Evolutionary conservation across 2,888 invertebrate genomes (phyloP).

Genomic region (Athalia circularis): DNA sequence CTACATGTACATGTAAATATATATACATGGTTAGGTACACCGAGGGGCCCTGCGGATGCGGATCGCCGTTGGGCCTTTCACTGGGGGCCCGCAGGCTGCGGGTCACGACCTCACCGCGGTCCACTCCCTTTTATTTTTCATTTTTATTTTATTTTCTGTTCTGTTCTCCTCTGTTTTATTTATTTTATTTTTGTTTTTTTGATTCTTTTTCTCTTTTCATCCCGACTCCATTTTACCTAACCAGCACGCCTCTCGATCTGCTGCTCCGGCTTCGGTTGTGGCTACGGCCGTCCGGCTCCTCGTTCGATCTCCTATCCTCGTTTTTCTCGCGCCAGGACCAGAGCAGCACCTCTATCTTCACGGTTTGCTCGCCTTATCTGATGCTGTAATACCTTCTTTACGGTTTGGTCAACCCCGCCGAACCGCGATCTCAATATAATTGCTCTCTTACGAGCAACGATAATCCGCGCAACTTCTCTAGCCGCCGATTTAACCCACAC

Average conservation of each 20-base stretch:
- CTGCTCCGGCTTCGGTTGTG: conserved; percentile 21
- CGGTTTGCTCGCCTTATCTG: conserved; percentile 39
- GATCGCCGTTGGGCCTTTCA: conserved; percentile 73
- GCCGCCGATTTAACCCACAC: background rate
- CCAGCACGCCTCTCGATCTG: conserved; percentile 50
- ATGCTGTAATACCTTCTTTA: conserved; percentile 45
- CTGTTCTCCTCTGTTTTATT: conserved; percentile 64
- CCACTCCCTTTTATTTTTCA: conserved; percentile 67
- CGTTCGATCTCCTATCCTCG: conserved; percentile 42
- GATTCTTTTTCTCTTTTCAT: conserved; percentile 53
- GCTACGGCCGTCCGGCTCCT: conserved; percentile 21
- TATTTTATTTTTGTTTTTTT: conserved; percentile 59
- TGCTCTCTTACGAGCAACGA: conserved; percentile 31
- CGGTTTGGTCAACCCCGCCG: conserved; percentile 44
- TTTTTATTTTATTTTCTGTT: conserved; percentile 42
- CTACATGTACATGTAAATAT: background rate
- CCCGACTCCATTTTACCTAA: conserved; percentile 50
- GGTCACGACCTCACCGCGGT: conserved; percentile 72
- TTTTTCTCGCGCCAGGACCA: conserved; percentile 38
- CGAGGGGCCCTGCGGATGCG: conserved; percentile 58
- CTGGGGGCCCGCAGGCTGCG: conserved; percentile 69
- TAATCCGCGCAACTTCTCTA: conserved; percentile 8
- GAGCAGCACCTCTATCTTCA: conserved; percentile 28
- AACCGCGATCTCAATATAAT: conserved; percentile 42
- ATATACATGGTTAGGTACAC: conserved; percentile 4